phyloP scores from a whole-genome alignment of 2,888 invertebrate species.

The Mongoloraphidia duomilia region DNA sequence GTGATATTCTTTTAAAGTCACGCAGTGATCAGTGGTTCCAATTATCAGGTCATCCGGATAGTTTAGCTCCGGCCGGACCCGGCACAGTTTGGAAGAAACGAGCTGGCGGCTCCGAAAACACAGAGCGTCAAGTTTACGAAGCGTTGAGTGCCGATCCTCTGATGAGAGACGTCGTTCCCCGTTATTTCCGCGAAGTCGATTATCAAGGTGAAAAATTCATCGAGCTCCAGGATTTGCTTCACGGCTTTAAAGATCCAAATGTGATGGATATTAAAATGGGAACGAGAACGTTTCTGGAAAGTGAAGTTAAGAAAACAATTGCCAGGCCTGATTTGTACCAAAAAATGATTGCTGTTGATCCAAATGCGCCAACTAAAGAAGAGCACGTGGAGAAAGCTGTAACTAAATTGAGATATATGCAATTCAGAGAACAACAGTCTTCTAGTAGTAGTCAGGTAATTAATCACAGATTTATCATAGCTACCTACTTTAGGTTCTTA shows the following conservation, averaged over 20 bases:
- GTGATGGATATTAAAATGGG: slow-evolving; percentile 99
- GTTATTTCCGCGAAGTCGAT: slow-evolving; percentile 69
- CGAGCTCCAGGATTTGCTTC: slow-evolving; percentile 85
- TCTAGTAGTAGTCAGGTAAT: slow-evolving; percentile 59
- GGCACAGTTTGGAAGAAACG: slow-evolving; percentile 90
- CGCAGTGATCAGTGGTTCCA: slow-evolving; percentile 68
- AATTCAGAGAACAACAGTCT: slow-evolving; percentile 85
- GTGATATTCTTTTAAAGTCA: slow-evolving; percentile 67
- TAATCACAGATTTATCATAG: not conserved
- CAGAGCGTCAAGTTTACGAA: slow-evolving; percentile 67
- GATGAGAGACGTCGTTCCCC: slow-evolving; percentile 61
- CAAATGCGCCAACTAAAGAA: slow-evolving; percentile 66
- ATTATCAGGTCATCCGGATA: slow-evolving; percentile 83
- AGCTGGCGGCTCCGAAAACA: slow-evolving; percentile 50
- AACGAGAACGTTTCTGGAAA: slow-evolving; percentile 86
- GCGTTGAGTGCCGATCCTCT: slow-evolving; percentile 59
- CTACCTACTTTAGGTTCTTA: no score
- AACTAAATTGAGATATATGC: slow-evolving; percentile 94
- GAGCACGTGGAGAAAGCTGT: slow-evolving; percentile 73
- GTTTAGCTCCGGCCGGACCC: slow-evolving; percentile 82
- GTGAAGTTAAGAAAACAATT: slow-evolving; percentile 79
- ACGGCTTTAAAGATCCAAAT: slow-evolving; percentile 80
- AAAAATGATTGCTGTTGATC: slow-evolving; percentile 90
- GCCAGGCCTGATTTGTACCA: slow-evolving; percentile 80
- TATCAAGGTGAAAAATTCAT: slow-evolving; percentile 74